Conservation (phyloP, 2,113 vertebrate species). For the Stigmatopora nigra region DNA sequence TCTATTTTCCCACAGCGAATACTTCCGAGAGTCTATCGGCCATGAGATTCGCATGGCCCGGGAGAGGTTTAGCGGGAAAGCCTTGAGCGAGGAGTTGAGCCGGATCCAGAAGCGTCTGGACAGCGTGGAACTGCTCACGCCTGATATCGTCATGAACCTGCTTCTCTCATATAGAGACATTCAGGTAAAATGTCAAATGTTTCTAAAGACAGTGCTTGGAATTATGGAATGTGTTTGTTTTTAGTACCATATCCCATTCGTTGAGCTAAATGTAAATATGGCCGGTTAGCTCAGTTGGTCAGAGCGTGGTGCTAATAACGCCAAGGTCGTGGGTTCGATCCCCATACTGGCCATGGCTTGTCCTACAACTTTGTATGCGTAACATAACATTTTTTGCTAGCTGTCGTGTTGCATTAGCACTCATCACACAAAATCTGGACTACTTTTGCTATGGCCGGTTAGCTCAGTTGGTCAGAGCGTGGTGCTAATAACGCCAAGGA, state of each 20-base stretch:
- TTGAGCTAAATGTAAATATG: no score
- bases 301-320: conserved; percentile 72
- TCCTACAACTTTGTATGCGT: no score
- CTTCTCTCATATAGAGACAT: conserved; percentile 83
- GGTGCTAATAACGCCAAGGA: conserved; percentile 72
- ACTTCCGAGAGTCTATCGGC: conserved; percentile 80
- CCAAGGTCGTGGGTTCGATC: no score
- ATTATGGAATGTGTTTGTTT: no score
- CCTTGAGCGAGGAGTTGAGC: conserved; percentile 75
- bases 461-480: conserved; percentile 66
- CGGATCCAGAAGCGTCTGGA: conserved; percentile 82
- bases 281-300: conserved; percentile 61
- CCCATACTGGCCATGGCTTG: no score
- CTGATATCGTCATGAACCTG: conserved; percentile 84
- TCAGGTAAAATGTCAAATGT: conserved; percentile 62
- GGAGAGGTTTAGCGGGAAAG: conserved; percentile 75
- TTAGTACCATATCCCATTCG: no score
- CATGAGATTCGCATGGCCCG: conserved; percentile 79
- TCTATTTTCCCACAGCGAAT: conserved; percentile 68
- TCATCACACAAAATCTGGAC: no score
- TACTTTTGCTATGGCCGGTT: conserved; percentile 42
- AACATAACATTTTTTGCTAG: no score
- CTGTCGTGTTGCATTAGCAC: no score
- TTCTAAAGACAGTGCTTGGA: no score
- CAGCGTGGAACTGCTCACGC: conserved; percentile 83